A percentile compares a stretch with the other conserved stretches of the same genome.
phyloP scores from a whole-genome alignment of 2,113 vertebrate genomes.

The Bufo gargarizans region DNA sequence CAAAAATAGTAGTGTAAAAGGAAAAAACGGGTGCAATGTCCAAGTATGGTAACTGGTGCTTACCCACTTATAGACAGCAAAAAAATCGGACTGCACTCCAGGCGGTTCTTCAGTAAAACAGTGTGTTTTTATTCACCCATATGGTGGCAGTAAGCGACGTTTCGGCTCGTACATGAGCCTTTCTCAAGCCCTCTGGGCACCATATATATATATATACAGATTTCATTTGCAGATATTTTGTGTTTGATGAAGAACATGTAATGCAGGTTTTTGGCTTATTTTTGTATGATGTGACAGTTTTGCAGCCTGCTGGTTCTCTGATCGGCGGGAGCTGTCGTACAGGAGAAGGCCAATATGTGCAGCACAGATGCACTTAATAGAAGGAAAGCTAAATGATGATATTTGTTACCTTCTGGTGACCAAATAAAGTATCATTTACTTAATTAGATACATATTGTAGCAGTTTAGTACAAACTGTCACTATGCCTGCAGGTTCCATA shows the following conservation, averaged over 20 bases:
- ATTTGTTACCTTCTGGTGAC: slow-evolving; percentile 8
- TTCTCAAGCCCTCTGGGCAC: too few species aligned
- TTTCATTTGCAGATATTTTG: too few species aligned
- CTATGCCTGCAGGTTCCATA: background rate
- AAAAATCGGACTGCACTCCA: too few species aligned
- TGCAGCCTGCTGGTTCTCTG: background rate
- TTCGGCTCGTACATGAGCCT: too few species aligned
- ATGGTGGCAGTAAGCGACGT: too few species aligned
- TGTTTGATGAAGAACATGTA: background rate
- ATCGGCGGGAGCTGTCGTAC: background rate
- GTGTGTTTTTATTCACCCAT: too few species aligned
- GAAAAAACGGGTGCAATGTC: too few species aligned
- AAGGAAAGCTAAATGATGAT: background rate
- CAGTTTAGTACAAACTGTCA: background rate
- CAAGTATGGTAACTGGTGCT: too few species aligned
- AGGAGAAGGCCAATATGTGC: background rate
- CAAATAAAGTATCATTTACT: background rate
- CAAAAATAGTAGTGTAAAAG: too few species aligned
- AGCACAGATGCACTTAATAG: background rate
- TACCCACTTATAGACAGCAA: too few species aligned
- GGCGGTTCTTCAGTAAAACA: too few species aligned
- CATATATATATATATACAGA: too few species aligned
- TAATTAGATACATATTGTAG: background rate
- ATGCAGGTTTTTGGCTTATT: background rate
- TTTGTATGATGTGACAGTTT: background rate